Evolutionary conservation across 2,797 vertebrate genomes (phyloP).

Genomic region (Rhinophrynus dorsalis): DNA sequence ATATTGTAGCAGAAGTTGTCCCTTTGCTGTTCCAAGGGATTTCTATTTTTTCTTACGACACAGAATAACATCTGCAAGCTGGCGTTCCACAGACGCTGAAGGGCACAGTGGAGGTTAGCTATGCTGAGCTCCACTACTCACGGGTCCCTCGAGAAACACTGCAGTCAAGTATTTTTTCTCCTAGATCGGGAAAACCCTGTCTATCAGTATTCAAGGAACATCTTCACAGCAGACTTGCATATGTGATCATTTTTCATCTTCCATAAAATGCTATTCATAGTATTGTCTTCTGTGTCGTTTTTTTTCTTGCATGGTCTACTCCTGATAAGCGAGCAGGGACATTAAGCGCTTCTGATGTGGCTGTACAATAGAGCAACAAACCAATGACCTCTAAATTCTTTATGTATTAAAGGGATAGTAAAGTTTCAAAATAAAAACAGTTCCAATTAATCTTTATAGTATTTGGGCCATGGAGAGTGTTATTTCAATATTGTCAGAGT

Average conservation of each 20-base stretch:
- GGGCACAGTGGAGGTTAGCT: conserved; percentile 31
- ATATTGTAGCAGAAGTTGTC: neutral
- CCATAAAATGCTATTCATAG: conserved; percentile 39
- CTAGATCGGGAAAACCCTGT: conserved; percentile 30
- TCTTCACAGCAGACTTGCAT: conserved; percentile 32
- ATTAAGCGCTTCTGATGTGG: neutral
- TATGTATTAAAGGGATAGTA: no score
- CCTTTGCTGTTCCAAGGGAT: conserved; percentile 29
- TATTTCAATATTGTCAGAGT: no score
- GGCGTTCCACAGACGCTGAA: conserved; percentile 29
- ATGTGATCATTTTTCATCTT: conserved; percentile 35
- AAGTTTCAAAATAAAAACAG: no score
- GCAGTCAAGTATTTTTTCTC: conserved; percentile 31
- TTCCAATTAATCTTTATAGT: no score
- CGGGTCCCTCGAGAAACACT: conserved; percentile 34
- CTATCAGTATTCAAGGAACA: conserved; percentile 42
- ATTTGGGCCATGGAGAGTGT: no score
- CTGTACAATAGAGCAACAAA: neutral
- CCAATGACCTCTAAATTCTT: neutral
- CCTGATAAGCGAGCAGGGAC: conserved; percentile 12
- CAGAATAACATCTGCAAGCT: conserved; percentile 43
- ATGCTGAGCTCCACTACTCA: conserved; percentile 34
- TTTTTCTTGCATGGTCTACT: conserved; percentile 4
- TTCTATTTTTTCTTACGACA: conserved; percentile 30
- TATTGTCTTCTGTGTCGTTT: neutral